phyloP scores from a whole-genome alignment of 1,140 invertebrate genomes.

The Tigriopus japonicus region DNA sequence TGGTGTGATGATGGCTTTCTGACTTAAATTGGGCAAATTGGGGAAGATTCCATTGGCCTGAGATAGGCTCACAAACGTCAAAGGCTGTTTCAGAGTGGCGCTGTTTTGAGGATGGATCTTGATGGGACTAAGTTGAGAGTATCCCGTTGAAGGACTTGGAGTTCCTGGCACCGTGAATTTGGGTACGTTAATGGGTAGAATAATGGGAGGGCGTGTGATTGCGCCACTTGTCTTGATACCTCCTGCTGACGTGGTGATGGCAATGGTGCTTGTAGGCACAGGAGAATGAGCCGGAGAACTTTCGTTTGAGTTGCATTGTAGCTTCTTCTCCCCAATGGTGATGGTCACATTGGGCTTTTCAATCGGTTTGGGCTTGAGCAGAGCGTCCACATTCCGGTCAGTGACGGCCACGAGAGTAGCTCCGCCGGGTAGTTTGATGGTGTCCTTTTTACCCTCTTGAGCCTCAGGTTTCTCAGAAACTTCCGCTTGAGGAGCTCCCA shows the following conservation, averaged over 20 bases:
- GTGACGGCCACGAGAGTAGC: not conserved
- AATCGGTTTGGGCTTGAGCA: not conserved
- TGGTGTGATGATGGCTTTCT: not conserved
- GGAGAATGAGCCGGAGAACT: too few species aligned
- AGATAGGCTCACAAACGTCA: too few species aligned
- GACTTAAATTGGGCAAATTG: not conserved
- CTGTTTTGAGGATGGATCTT: not conserved
- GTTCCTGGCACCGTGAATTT: not conserved
- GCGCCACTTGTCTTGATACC: too few species aligned
- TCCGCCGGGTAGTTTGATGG: not conserved
- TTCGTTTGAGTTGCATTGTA: not conserved
- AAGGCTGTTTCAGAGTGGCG: not conserved
- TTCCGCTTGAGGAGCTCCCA: too few species aligned
- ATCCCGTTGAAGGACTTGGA: not conserved
- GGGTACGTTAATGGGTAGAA: not conserved
- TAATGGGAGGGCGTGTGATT: not conserved
- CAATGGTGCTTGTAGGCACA: too few species aligned
- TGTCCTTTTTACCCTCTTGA: too few species aligned
- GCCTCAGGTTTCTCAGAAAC: too few species aligned
- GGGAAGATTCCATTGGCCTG: not conserved
- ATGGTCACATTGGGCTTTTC: not conserved
- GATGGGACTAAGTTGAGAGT: not conserved
- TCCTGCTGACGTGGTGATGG: too few species aligned
- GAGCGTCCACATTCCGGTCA: not conserved
- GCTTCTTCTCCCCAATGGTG: not conserved